Evolutionary conservation across 2,888 invertebrate species (phyloP).

Genomic region (Epinotia bilunana): DNA sequence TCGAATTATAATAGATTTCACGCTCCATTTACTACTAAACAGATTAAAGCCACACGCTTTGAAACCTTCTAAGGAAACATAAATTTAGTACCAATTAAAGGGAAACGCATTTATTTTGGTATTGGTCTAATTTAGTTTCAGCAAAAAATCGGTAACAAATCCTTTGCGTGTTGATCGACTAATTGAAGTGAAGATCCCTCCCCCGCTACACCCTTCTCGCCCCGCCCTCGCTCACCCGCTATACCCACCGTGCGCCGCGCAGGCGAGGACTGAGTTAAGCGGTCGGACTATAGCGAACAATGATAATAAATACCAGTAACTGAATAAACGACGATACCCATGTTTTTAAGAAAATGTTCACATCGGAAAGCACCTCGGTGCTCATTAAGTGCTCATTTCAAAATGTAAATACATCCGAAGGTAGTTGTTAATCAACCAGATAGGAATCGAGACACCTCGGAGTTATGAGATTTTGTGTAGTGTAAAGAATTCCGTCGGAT

Average conservation of each 20-base stretch:
- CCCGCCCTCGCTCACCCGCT: too few relatives aligned
- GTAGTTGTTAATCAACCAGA: constrained; percentile 52
- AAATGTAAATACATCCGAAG: constrained; percentile 51
- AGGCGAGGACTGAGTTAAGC: too few relatives aligned
- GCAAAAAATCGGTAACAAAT: constrained; percentile 60
- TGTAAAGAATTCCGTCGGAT: constrained; percentile 40
- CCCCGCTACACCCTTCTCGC: too few relatives aligned
- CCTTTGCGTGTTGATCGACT: constrained; percentile 71
- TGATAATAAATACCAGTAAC: neutral
- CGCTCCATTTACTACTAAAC: constrained; percentile 9
- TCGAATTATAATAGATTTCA: neutral
- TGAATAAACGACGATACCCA: neutral
- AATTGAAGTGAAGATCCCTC: constrained; percentile 75
- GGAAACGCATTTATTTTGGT: constrained; percentile 37
- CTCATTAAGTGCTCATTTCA: constrained; percentile 46
- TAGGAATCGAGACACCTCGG: constrained; percentile 49
- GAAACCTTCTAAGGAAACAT: constrained; percentile 27
- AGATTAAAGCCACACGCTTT: constrained; percentile 6
- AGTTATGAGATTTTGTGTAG: constrained; percentile 46
- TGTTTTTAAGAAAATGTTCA: neutral
- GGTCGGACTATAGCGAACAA: neutral
- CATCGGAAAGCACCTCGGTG: constrained; percentile 9
- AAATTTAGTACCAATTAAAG: constrained; percentile 25
- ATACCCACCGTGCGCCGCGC: too few relatives aligned
- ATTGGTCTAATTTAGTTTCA: constrained; percentile 48